Conservation (phyloP, 1,140 invertebrate species). For the Adoxophyes honmai region DNA sequence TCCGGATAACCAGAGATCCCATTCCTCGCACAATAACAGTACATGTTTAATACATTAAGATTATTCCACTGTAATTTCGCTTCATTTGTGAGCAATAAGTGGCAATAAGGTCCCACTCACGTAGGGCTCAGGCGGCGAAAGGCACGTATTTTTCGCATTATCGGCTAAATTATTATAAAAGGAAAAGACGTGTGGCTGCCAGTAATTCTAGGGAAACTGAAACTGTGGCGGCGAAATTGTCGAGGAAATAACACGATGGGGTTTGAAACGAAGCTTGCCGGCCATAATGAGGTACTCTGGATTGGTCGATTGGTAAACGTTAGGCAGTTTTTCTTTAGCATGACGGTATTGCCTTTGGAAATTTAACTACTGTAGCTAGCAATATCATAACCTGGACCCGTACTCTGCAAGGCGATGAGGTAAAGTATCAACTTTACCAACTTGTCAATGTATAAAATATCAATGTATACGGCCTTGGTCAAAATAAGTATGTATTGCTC, state of each 20-base stretch:
- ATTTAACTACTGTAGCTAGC: too few species aligned
- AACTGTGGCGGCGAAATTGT: slow-evolving; percentile 44
- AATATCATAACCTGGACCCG: too few species aligned
- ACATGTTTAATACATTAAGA: slow-evolving; percentile 47
- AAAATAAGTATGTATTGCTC: too few species aligned
- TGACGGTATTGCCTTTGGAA: too few species aligned
- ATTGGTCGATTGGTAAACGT: too few species aligned
- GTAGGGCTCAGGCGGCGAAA: slow-evolving; percentile 50
- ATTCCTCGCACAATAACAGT: slow-evolving; percentile 37
- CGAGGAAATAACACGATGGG: slow-evolving; percentile 45
- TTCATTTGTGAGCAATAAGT: slow-evolving; percentile 64
- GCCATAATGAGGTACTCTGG: too few species aligned
- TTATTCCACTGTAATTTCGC: slow-evolving; percentile 50
- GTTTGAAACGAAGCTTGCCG: slow-evolving; percentile 24
- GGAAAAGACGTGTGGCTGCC: slow-evolving; percentile 61
- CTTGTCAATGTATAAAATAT: too few species aligned
- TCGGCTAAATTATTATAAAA: slow-evolving; percentile 73
- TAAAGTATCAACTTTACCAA: too few species aligned
- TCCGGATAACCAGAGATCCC: slow-evolving; percentile 1
- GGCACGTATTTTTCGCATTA: slow-evolving; percentile 74
- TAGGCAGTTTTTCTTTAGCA: too few species aligned
- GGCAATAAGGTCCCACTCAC: slow-evolving; percentile 61
- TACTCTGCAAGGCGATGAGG: too few species aligned
- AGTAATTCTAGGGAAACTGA: slow-evolving; percentile 43
- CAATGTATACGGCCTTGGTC: too few species aligned